phyloP scores from a whole-genome alignment of 2,888 invertebrate species.

The Cynaeus angustus region DNA sequence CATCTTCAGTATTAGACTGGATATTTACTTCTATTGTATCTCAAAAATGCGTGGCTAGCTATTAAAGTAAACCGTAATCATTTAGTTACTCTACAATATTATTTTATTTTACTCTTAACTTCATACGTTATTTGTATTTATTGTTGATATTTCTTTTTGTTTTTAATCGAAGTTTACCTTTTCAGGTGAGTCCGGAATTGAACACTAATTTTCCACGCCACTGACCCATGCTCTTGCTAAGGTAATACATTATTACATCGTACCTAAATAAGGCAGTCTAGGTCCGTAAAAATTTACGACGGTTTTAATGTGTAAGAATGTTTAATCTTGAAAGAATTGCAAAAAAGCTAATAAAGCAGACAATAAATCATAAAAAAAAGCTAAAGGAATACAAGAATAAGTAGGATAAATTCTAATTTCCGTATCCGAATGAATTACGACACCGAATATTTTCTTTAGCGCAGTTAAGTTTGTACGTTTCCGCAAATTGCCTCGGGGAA shows the following conservation, averaged over 20 bases:
- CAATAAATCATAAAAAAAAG: constrained; percentile 61
- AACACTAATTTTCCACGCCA: constrained; percentile 40
- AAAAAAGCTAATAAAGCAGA: constrained; percentile 62
- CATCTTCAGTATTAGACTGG: too few species aligned
- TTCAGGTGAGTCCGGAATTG: constrained; percentile 41
- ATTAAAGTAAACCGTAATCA: too few species aligned
- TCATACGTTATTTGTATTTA: background rate
- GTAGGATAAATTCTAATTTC: constrained; percentile 66
- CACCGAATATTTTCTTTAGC: constrained; percentile 63
- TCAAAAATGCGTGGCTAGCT: too few species aligned
- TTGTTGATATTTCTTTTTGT: background rate
- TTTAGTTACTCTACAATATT: too few species aligned
- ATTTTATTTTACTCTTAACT: too few species aligned
- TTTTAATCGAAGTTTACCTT: constrained; percentile 40
- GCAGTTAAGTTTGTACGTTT: constrained; percentile 57
- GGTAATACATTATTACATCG: constrained; percentile 44
- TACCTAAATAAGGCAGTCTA: constrained; percentile 4
- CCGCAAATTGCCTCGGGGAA: constrained; percentile 50
- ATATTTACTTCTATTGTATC: too few species aligned
- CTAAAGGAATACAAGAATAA: constrained; percentile 55
- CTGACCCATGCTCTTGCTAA: constrained; percentile 34
- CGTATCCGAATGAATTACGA: constrained; percentile 63
- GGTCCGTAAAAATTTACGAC: constrained; percentile 25
- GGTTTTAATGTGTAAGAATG: constrained; percentile 43
- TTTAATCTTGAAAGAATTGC: constrained; percentile 58